These are phyloP conservation scores for Miltochrista miniata DNA, from an alignment of 2,888 invertebrate genomes.

Conservation along the genomic window DNA sequence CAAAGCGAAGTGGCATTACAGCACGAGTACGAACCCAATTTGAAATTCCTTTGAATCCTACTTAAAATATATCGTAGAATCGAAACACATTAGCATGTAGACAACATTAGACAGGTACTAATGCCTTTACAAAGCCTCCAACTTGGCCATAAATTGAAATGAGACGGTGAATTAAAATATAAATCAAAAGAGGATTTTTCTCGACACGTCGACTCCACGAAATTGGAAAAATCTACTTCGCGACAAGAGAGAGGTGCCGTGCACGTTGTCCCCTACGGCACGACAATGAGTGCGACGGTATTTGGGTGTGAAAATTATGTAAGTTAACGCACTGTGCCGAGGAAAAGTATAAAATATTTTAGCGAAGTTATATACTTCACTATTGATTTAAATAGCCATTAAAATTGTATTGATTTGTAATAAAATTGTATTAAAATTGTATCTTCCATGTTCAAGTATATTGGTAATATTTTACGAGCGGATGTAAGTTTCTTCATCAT, in stretches of 20 bases:
- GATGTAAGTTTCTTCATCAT: no score
- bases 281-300: conserved; percentile 3
- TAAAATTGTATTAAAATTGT: no score
- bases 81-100: conserved; percentile 66
- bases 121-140: conserved; percentile 60
- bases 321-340: no score
- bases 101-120: conserved; percentile 73
- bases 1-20: conserved; percentile 1
- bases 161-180: conserved; percentile 81
- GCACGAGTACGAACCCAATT: conserved; percentile 22
- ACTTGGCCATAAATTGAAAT: conserved; percentile 74
- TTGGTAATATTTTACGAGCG: no score
- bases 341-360: no score
- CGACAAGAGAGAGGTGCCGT: conserved; percentile 22
- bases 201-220: conserved; percentile 70
- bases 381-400: no score
- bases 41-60: conserved; percentile 34
- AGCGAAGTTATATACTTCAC: no score
- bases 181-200: conserved; percentile 82
- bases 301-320: no score
- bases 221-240: conserved; percentile 73
- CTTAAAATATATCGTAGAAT: conserved; percentile 34
- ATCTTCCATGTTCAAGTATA: no score
- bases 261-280: conserved; percentile 23
- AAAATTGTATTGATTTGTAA: no score